Evolutionary conservation across 2,797 vertebrate species (phyloP), one percentile per base, ranked within the genome.

Genomic region (Centropyge bicolor): DNA sequence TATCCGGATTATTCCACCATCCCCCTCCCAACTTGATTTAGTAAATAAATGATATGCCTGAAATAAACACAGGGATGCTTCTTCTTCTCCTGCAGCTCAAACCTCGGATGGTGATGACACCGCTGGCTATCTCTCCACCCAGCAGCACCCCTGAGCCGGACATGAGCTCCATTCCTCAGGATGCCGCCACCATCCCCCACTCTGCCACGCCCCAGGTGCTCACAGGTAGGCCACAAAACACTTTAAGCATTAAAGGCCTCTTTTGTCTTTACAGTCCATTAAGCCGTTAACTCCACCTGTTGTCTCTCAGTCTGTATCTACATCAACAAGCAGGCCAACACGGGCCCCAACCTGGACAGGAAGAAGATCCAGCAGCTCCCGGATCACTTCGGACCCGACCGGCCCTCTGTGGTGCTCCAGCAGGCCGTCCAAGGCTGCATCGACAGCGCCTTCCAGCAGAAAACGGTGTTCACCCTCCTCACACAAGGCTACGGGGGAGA

Each of bases 401-500:
- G 96, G 43, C 98, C 98, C 0, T 95, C 98, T 0, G 93, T 94
- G 0, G 97, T 98, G 60, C 95, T 99, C 80, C 98, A 99, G 94
- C 97, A 97, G 81, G 97, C 97, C 0, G 97, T 99, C 16, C 98
- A 99, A 74, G 98, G 98, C 7, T 99, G 98, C 94, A 98, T 99
- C 3, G 96, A 99, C 95, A 99, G 97, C 1, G 97, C 98, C 0
- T 97, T 97, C 88, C 98, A 97, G 91, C 98, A 98, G 85, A 99
- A 98, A 92, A 95, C 93, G 0, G 97, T 99, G 78, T 99, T 99
- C 93, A 97, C 97, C 0, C 96, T 98, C 78, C 96, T 99, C 94
- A 98, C 97, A 19, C 97, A 98, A 85, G 98, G 98, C 89, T 98
- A 98, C 0, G 97, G 97, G 10, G 97, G 96, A 1, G 98, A 99